Base-by-base conservation (phyloP, 2,113 vertebrate species). In the Aegypius monachus region DNA sequence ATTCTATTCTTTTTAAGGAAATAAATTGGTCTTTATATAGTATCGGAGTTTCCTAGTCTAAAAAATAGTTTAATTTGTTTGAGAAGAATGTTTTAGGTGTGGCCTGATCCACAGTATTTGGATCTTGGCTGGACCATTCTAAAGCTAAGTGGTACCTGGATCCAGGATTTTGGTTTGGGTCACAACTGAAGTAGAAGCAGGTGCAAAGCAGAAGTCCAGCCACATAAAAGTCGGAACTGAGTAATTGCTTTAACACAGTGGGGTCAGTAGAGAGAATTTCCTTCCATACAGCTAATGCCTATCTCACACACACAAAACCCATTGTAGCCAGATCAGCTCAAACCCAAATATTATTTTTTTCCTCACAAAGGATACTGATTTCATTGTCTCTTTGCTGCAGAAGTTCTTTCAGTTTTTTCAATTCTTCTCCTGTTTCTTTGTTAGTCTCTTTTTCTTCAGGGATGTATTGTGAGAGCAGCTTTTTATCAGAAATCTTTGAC, bases 351-450 rank as follows among this genome's bases (percentile, higher is more conserved):
- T 6, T 26, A 15, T 5, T 19, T 58, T 14, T 19, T 66, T 25
- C 13, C 29, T 80, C 23, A 55, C 18, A 95, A 99, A 99, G 99
- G 99, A 99, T 99, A 99, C 99, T 98, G 95, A 99, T 99, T 97
- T 99, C 99, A 63, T 98, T 98, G 89, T 99, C 98, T 68, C 99
- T 98, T 81, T 99, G 99, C 53, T 95, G 97, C 17, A 99, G 96
- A 95, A 98, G 96, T 63, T 98, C 98, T 93, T 94, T 98, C 65
- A 99, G 88, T 92, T 98, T 99, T 95, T 95, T 94, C 48, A 98
- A 29, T 65, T 99, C 98, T 88, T 96, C 96, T 52, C 85, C 89
- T 13, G 25, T 12, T 36, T 90, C 71, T 50, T 82, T 86, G 11
- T 79, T 79, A 58, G 20, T n/a, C 14, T 38, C 45, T 50, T 95